phyloP scores from a whole-genome alignment of 2,113 vertebrate species.

The Montifringilla adamsi region DNA sequence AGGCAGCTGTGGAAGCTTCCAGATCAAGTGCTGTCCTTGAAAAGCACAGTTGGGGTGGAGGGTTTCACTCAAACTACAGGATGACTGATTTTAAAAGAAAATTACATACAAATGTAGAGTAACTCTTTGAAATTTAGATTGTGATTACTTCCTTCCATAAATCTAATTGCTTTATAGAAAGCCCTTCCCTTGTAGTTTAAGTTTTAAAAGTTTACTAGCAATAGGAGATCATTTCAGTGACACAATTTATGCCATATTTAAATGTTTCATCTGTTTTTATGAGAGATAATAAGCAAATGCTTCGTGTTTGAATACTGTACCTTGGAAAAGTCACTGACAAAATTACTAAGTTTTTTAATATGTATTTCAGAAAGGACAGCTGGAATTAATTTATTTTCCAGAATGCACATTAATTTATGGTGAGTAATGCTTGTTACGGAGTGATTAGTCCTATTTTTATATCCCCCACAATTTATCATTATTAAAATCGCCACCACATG shows the following conservation, averaged over 20 bases:
- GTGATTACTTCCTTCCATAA: not conserved
- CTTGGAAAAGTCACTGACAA: not conserved
- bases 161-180: not conserved
- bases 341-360: not conserved
- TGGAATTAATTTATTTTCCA: not conserved
- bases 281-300: not conserved
- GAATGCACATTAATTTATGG: not conserved
- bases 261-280: not conserved
- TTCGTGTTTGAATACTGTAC: not conserved
- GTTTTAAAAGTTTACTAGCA: not conserved
- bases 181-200: not conserved
- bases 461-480: not conserved
- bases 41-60: not conserved
- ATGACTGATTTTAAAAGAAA: not conserved
- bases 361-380: not conserved
- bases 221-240: not conserved
- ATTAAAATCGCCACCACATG: not conserved
- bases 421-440: not conserved
- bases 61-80: not conserved
- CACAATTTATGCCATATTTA: not conserved
- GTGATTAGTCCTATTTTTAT: constrained; percentile 4
- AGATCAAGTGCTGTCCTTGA: not conserved
- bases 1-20: not conserved
- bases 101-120: not conserved
- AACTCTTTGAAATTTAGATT: not conserved